These are phyloP conservation scores for Brachirus orientalis DNA, from an alignment of 2,113 vertebrate genomes.

Conservation along the genomic window DNA sequence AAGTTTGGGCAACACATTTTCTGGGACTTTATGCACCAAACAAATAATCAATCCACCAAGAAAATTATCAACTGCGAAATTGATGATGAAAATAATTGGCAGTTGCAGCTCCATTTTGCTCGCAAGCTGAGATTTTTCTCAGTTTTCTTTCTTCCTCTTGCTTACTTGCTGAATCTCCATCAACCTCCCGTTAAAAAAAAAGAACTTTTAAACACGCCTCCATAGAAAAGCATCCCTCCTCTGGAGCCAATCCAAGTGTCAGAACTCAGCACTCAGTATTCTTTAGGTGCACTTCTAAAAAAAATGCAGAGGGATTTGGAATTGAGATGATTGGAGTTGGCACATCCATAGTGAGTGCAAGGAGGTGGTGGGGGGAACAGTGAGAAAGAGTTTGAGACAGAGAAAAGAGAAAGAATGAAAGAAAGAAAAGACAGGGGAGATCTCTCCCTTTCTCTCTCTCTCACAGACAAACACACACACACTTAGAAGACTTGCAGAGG, in stretches of 20 bases:
- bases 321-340: constrained; percentile 76
- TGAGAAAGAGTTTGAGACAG: constrained; percentile 6
- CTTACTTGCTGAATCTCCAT: constrained; percentile 39
- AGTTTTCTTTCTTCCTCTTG: not conserved
- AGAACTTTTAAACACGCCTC: constrained; percentile 65
- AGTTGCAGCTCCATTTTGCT: too few species aligned
- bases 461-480: constrained; percentile 21
- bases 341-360: constrained; percentile 47
- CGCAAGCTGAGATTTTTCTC: constrained; percentile 23
- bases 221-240: constrained; percentile 51
- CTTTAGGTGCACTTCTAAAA: constrained; percentile 67
- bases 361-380: too few species aligned
- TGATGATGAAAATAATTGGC: too few species aligned
- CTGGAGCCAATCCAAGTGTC: constrained; percentile 68
- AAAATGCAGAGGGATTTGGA: constrained; percentile 66
- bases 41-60: too few species aligned
- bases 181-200: constrained; percentile 9
- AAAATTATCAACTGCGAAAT: too few species aligned
- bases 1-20: too few species aligned
- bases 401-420: constrained; percentile 1
- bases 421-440: constrained; percentile 21
- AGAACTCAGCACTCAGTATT: constrained; percentile 72
- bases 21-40: too few species aligned
- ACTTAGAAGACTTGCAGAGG: constrained; percentile 31
- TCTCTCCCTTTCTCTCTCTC: constrained; percentile 15